Conservation (phyloP, 2,888 invertebrate species). For the Pollenia griseotomentosa region DNA sequence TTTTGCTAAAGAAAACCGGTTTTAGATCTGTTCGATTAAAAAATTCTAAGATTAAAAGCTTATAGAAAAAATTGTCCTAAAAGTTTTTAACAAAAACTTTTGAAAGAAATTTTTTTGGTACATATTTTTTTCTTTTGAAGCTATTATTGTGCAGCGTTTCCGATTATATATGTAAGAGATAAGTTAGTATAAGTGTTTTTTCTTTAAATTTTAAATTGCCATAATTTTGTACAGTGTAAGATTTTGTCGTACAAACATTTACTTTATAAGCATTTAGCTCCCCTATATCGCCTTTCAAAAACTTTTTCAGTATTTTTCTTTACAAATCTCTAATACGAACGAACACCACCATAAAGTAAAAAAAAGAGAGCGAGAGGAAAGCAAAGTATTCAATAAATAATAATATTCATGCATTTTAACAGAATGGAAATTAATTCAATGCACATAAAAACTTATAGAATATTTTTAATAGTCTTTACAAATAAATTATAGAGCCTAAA, state of each 20-base stretch:
- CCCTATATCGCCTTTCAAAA: conserved; percentile 33
- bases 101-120: too few species aligned
- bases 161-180: too few species aligned
- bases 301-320: conserved; percentile 2
- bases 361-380: background rate
- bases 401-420: conserved; percentile 35
- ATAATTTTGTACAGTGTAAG: conserved; percentile 1
- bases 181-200: too few species aligned
- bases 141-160: too few species aligned
- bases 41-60: too few species aligned
- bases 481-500: conserved; percentile 22
- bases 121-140: too few species aligned
- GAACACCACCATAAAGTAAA: conserved; percentile 6
- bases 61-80: too few species aligned
- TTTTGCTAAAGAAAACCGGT: too few species aligned
- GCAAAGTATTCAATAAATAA: conserved; percentile 15
- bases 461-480: conserved; percentile 29
- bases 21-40: too few species aligned
- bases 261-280: conserved; percentile 8
- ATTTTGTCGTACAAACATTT: background rate
- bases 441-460: conserved; percentile 33
- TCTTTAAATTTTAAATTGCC: background rate
- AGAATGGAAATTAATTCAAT: conserved; percentile 56
- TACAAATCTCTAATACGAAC: conserved; percentile 4
- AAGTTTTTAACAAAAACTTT: too few species aligned